Conservation (phyloP, 2,797 vertebrate species). For the Gobio occitaniae region DNA sequence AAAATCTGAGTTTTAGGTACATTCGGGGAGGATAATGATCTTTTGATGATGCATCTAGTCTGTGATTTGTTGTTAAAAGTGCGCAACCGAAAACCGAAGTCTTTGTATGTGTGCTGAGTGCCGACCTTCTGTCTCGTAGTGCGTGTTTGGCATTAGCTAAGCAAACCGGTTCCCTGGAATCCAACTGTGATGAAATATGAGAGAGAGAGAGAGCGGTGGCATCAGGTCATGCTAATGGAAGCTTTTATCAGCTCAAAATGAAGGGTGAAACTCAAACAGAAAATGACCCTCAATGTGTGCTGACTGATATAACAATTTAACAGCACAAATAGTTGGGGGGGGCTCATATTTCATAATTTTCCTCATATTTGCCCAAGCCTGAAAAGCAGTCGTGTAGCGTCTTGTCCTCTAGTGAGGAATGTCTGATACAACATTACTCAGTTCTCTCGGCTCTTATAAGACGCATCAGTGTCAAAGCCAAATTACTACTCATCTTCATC, state of each 20-base stretch:
- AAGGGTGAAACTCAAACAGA: slow-evolving; percentile 21
- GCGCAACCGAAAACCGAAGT: background rate
- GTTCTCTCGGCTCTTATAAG: slow-evolving; percentile 23
- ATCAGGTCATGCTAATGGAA: slow-evolving; percentile 36
- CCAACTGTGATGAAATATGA: slow-evolving; percentile 13
- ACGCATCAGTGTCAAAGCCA: slow-evolving; percentile 14
- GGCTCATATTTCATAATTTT: slow-evolving; percentile 34
- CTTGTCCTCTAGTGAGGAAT: slow-evolving; percentile 24
- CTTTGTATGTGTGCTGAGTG: background rate
- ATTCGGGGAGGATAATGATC: background rate
- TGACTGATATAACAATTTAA: slow-evolving; percentile 50
- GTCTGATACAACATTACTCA: slow-evolving; percentile 19
- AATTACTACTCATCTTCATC: slow-evolving; percentile 19
- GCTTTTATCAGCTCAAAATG: slow-evolving; percentile 36
- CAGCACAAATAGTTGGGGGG: slow-evolving; percentile 20
- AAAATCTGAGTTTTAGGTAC: background rate
- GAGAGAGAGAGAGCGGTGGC: background rate
- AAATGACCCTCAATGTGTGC: slow-evolving; percentile 33
- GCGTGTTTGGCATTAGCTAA: slow-evolving; percentile 14
- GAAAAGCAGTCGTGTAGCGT: slow-evolving; percentile 12
- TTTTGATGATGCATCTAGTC: background rate
- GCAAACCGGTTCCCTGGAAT: background rate
- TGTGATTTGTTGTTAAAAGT: background rate
- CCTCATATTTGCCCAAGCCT: slow-evolving; percentile 25
- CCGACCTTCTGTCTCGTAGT: background rate